Evolutionary conservation across 2,888 invertebrate genomes (phyloP), one percentile per base, ranked within the genome.

Genomic region (Psococerastis gibbosa): DNA sequence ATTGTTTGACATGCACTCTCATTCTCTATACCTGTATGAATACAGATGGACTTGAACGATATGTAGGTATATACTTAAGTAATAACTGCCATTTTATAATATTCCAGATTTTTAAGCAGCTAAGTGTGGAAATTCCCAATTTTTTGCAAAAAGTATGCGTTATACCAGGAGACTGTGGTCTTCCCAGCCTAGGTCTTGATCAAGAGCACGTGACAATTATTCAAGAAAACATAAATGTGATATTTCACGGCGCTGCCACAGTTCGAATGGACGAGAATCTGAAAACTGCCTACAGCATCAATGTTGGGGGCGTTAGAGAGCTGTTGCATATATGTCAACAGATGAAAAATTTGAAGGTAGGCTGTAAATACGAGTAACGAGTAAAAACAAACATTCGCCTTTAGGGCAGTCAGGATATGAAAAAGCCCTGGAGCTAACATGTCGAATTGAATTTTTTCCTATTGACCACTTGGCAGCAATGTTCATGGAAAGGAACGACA

Each of bases 231-330:
- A 74, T 83, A 27, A 61, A 67, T 42, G 62, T 78, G 41, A 71
- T 83, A 9, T 79, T 95, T 60, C 89, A 95, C 57, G 80, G 81
- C 6, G 94, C 94, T 0, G 95, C 94, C 1, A 92, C 92, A 0
- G 84, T 94, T 3, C 73, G 78, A 54, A 91, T 91, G 54, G 83
- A 88, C 58, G 89, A 89, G 56, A 75, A 76, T 38, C 63, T 91
- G 1, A 71, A 76, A 56, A 62, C 75, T 2, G 83, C 89, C 0
- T 69, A 84, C 35, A 70, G 70, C 38, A 83, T 83, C 55, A 89
- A 89, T 59, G 78, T 88, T 2, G 64, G 71, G 17, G 85, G 81
- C 0, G 79, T 84, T 0, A 71, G 73, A 49, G 75, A 80, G 41
- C 69, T 87, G n/a, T 55, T 89, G 9, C 70, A 75, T 22, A 63